Evolutionary conservation across 2,888 invertebrate species (phyloP).

Genomic region (Drosophila aldrichi): DNA sequence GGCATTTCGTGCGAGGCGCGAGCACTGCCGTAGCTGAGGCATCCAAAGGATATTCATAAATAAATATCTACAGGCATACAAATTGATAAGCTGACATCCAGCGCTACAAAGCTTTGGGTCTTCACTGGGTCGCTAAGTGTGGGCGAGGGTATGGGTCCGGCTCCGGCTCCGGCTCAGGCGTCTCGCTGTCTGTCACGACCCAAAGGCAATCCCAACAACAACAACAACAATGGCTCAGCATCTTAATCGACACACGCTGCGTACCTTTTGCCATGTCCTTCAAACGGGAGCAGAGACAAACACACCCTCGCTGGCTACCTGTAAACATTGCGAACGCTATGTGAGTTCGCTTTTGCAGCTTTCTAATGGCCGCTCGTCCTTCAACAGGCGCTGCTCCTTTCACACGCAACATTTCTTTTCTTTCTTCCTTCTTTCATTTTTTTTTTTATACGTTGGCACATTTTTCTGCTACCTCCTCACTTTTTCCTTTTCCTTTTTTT

Average conservation of each 20-base stretch:
- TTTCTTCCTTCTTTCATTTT: conserved; percentile 18
- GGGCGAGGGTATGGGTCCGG: conserved; percentile 23
- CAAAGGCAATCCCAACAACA: conserved; percentile 42
- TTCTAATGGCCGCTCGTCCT: conserved; percentile 74
- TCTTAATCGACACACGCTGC: conserved; percentile 75
- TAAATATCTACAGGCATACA: conserved; percentile 79
- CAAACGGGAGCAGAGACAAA: conserved; percentile 50
- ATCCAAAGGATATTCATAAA: conserved; percentile 77
- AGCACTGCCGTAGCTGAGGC: conserved; percentile 43
- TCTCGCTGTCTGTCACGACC: conserved; percentile 59
- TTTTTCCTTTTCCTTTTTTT: conserved; percentile 14
- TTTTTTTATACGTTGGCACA: conserved; percentile 54
- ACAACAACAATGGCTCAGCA: conserved; percentile 53
- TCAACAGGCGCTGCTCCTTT: conserved; percentile 77
- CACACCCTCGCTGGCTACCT: conserved; percentile 56
- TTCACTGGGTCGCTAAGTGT: conserved; percentile 13
- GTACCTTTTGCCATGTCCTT: conserved; percentile 70
- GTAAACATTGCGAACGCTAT: conserved; percentile 68
- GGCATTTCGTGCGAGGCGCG: conserved; percentile 62
- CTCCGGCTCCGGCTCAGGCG: conserved; percentile 15
- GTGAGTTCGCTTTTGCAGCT: conserved; percentile 61
- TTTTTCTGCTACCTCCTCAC: conserved; percentile 61
- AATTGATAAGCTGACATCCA: conserved; percentile 75
- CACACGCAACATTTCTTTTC: conserved; percentile 65
- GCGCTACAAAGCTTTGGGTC: conserved; percentile 22